Evolutionary conservation across 2,888 invertebrate species (phyloP).

Genomic region (Amphimallon solstitiale): DNA sequence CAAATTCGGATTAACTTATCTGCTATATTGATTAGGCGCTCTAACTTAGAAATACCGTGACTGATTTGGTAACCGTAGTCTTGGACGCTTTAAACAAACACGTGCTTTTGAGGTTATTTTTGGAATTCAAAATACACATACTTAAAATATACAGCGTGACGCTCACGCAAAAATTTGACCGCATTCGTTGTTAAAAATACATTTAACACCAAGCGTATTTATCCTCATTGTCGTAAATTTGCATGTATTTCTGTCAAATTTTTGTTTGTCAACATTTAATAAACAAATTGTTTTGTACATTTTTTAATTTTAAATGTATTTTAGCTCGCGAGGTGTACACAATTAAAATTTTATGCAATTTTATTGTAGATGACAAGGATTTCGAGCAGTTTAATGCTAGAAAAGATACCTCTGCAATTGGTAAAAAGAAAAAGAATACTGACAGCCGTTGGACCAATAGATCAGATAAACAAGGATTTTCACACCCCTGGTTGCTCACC

Average conservation of each 20-base stretch:
- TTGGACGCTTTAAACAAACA: constrained; percentile 31
- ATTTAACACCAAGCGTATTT: background rate
- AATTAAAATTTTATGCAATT: constrained; percentile 16
- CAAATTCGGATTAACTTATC: background rate
- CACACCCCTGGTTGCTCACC: constrained; percentile 83
- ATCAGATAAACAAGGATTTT: constrained; percentile 66
- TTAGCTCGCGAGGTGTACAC: constrained; percentile 9
- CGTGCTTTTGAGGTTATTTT: constrained; percentile 51
- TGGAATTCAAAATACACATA: constrained; percentile 35
- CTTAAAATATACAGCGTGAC: background rate
- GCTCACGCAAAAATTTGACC: background rate
- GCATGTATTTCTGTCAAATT: constrained; percentile 35
- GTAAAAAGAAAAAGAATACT: constrained; percentile 63
- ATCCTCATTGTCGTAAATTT: background rate
- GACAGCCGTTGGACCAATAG: constrained; percentile 63
- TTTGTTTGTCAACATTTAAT: constrained; percentile 38
- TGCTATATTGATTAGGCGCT: too few species aligned
- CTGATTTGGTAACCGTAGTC: constrained; percentile 3
- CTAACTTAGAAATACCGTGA: too few species aligned
- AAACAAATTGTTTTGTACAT: constrained; percentile 34
- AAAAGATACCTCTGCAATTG: constrained; percentile 22
- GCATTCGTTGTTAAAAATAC: constrained; percentile 19
- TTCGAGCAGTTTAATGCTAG: constrained; percentile 31
- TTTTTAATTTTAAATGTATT: constrained; percentile 30
- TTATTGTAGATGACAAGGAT: constrained; percentile 37